Base-by-base conservation (phyloP, 23 tunicate genomes). In the Corella eumyota region DNA sequence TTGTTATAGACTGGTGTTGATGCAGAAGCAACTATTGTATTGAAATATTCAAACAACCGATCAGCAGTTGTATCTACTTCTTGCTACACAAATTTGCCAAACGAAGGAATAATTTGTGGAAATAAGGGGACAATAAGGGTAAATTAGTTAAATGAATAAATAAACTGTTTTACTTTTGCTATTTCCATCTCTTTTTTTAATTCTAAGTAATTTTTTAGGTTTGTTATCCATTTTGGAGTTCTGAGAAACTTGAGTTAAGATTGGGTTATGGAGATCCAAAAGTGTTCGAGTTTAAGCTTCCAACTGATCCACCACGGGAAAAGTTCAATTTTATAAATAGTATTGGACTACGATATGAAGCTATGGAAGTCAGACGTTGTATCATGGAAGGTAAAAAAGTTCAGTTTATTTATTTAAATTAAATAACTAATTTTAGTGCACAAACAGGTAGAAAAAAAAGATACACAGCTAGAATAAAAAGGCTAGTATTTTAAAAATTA, bases 281-380 rank as follows among this genome's bases (percentile, higher is more conserved):
- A 64, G 80, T 62, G 44, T 53, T 45, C n/a, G 62, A 63, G 30
- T 74, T 35, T 36, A 47, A 67, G 17, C 30, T 74, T 2, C 80
- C 80, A 25, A 30, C 45, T 13, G 48, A 24, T 25, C 72, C 72
- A 2, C 5, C 29, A 2, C 3, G 4, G 1, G 51, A 50, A 0
- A 50, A 67, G 0, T 34, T 73, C 30, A 77, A 85, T 48, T 85
- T 76, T 36, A 30, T 55, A 3, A 75, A 77, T 45, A 62, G 85
- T 55, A 37, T 32, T 27, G 95, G 95, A 3, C 38, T 85, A 31
- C 56, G 32, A 30, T 85, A 85, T 53, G 85, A 85, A 56, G 95
- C 95, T 11, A 34, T 31, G 32, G 85, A 85, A 77, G 95, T 85
- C 7, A 48, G 95, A 49, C 58, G 56, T 25, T 85, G 85, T 46